phyloP scores from a whole-genome alignment of 35 echinoderm and acorn worm genomes.

The Acanthaster planci region DNA sequence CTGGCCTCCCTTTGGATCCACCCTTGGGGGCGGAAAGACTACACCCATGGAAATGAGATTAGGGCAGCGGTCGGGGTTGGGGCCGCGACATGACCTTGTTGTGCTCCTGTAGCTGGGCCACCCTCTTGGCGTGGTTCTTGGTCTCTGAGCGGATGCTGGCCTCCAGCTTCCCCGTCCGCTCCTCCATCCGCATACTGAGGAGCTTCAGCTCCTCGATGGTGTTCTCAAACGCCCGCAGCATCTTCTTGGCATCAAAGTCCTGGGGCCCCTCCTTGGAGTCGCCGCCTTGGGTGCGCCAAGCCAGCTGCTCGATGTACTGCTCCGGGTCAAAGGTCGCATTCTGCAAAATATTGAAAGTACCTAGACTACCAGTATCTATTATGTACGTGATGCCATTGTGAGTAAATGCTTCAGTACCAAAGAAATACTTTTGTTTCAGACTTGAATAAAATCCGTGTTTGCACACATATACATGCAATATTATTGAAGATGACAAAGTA shows the following conservation, averaged over 20 bases:
- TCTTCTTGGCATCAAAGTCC: conserved; percentile 83
- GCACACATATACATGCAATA: too few species aligned
- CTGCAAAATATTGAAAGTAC: conserved; percentile 44
- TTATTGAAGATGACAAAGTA: too few species aligned
- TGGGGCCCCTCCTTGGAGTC: conserved; percentile 72
- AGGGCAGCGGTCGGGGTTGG: too few species aligned
- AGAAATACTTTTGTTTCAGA: too few species aligned
- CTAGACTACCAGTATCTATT: too few species aligned
- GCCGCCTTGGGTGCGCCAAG: conserved; percentile 90
- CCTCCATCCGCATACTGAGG: conserved; percentile 75
- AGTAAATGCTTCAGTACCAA: too few species aligned
- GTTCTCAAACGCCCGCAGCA: conserved; percentile 82
- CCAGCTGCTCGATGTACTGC: conserved; percentile 95
- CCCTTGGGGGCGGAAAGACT: too few species aligned
- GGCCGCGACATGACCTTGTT: conserved; percentile 81
- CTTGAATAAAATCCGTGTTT: too few species aligned
- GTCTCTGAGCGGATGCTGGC: conserved; percentile 65
- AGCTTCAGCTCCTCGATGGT: conserved; percentile 87
- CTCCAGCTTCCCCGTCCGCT: conserved; percentile 79
- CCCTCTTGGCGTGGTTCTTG: conserved; percentile 78
- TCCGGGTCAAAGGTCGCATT: conserved; percentile 88
- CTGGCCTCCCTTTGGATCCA: too few species aligned
- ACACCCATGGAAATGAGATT: too few species aligned
- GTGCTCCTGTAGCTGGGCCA: conserved; percentile 79
- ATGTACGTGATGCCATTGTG: too few species aligned